Percentiles rank a stretch among this genome's conserved stretches.
These are phyloP conservation scores for Anastrepha ludens DNA, from an alignment of 1,140 invertebrate species.

Conservation along the genomic window DNA sequence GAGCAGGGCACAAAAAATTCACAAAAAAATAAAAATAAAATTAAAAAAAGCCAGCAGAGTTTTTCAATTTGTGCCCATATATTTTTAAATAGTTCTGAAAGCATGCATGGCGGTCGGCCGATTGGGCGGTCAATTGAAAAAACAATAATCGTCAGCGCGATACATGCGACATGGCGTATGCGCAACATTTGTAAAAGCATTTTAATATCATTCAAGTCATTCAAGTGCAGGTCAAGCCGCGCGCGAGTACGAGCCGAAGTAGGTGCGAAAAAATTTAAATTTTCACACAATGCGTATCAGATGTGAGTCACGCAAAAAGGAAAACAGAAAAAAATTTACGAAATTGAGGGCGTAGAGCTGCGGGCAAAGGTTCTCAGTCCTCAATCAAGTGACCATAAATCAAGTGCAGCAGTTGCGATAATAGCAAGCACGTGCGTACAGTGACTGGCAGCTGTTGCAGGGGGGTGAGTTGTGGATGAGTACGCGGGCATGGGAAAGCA, in stretches of 20 bases:
- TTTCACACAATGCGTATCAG: conserved; percentile 31
- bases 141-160: not conserved
- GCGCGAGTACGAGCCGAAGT: not conserved
- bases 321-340: not conserved
- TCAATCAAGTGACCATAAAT: conserved; percentile 45
- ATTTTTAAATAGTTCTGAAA: conserved; percentile 10
- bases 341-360: conserved; percentile 9
- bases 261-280: conserved; percentile 31
- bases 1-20: not conserved
- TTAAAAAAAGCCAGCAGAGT: not conserved
- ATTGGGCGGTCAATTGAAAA: not conserved
- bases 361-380: not conserved
- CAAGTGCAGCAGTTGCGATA: conserved; percentile 46
- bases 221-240: not conserved
- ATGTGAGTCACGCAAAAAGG: not conserved
- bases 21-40: not conserved
- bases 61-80: conserved; percentile 13
- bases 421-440: conserved; percentile 18
- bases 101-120: not conserved
- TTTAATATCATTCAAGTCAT: not conserved
- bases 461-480: not conserved
- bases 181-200: conserved; percentile 4
- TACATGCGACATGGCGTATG: not conserved
- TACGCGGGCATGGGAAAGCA: not conserved
- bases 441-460: not conserved